phyloP scores from a whole-genome alignment of 2,888 invertebrate genomes.

The Biston stratarius region DNA sequence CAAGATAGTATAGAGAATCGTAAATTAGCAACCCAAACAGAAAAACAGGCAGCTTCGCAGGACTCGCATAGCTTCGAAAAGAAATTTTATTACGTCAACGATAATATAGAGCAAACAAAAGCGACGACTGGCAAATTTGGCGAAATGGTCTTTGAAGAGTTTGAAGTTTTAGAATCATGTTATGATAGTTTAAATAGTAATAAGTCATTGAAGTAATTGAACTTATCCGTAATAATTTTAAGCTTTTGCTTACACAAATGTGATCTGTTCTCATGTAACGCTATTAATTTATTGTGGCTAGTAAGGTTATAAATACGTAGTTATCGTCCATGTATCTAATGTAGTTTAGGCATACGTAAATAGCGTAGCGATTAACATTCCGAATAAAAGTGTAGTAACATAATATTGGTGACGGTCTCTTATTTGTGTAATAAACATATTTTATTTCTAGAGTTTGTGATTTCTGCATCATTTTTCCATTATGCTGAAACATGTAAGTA shows the following conservation, averaged over 20 bases:
- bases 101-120: slow-evolving; percentile 86
- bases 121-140: slow-evolving; percentile 88
- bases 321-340: slow-evolving; percentile 60
- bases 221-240: slow-evolving; percentile 56
- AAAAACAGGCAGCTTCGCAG: slow-evolving; percentile 55
- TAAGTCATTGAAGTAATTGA: slow-evolving; percentile 77
- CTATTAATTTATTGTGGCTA: slow-evolving; percentile 79
- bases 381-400: slow-evolving; percentile 61
- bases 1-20: slow-evolving; percentile 53
- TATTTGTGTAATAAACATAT: slow-evolving; percentile 74
- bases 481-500: neutral
- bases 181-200: slow-evolving; percentile 87
- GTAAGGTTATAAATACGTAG: slow-evolving; percentile 66
- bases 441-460: slow-evolving; percentile 52
- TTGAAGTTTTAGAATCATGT: slow-evolving; percentile 89
- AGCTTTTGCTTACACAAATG: slow-evolving; percentile 73
- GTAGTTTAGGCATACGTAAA: slow-evolving; percentile 53
- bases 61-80: slow-evolving; percentile 81
- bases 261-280: slow-evolving; percentile 81
- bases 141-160: slow-evolving; percentile 95
- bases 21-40: slow-evolving; percentile 51
- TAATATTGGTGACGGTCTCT: slow-evolving; percentile 81
- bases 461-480: slow-evolving; percentile 24
- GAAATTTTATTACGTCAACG: slow-evolving; percentile 88
- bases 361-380: slow-evolving; percentile 58